A percentile compares a stretch with the other conserved stretches of the same genome.
These are phyloP conservation scores for Temnothorax rugatulus DNA, from an alignment of 2,888 invertebrate genomes.

Conservation along the genomic window DNA sequence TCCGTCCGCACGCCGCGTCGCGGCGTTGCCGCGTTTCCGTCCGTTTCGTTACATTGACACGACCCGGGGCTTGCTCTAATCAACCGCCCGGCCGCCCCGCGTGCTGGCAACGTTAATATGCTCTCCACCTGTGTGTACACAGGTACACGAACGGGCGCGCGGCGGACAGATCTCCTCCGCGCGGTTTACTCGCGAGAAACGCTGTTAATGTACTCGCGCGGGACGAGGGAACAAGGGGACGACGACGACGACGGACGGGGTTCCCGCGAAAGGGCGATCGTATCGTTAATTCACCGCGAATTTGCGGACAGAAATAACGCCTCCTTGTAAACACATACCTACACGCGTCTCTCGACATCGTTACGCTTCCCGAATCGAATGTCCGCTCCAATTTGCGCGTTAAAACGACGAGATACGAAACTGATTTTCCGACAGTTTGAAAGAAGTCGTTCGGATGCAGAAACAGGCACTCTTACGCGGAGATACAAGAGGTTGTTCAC, in stretches of 20 bases:
- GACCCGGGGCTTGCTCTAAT: conserved; percentile 67
- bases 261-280: neutral
- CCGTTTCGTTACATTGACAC: conserved; percentile 71
- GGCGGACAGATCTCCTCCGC: conserved; percentile 12
- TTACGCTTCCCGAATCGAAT: neutral
- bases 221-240: neutral
- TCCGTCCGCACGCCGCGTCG: conserved; percentile 64
- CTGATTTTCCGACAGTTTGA: neutral
- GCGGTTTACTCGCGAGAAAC: conserved; percentile 29
- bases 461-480: neutral
- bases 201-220: conserved; percentile 30
- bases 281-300: conserved; percentile 17
- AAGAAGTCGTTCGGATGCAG: neutral
- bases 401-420: neutral
- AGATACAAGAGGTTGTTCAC: conserved; percentile 22
- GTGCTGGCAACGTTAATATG: conserved; percentile 60
- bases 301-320: neutral
- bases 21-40: conserved; percentile 78
- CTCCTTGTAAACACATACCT: neutral
- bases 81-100: conserved; percentile 62
- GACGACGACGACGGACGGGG: neutral
- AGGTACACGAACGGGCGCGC: conserved; percentile 18
- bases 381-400: neutral
- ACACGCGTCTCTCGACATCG: neutral
- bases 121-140: conserved; percentile 33